Base-by-base conservation (phyloP, 2,888 invertebrate genomes). In the Andrena bucephala region DNA sequence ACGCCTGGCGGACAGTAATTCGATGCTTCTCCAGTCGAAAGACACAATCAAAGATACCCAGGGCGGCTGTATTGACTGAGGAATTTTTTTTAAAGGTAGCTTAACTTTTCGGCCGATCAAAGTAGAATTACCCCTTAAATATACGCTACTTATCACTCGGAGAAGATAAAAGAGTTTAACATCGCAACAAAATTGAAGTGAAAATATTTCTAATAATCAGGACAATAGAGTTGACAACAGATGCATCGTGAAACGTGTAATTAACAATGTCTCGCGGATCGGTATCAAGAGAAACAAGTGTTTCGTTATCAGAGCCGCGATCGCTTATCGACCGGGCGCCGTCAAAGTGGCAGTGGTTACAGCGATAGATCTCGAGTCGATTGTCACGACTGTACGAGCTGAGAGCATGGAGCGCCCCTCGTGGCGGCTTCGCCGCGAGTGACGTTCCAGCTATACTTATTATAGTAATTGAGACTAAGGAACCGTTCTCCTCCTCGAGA, bases 401-500 rank as follows among this genome's bases (percentile, higher is more conserved):
- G 59, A 48, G 71, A 60, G 66, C 48, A 67, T 48, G 60, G 20
- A 65, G 54, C 50, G 67, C 16, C 24, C 48, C 77, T 68, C 71
- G 60, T 8, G 16, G 27, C 31, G 31, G 52, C 57, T 50, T 68
- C 50, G 36, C 24, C 71, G 16, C 65, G 52, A 48, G 69, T 62
- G 36, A 82, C 70, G 59, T 75, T 81, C 72, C 54, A 68, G 72
- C 72, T 81, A 77, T 52, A 52, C 52, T 52, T 52, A n/a, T n/a
- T 52, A 52, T 52, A 52, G 77, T 48, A 77, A 77, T 77, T 77
- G 72, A 77, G 72, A 57, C 74, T 74, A 78, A 78, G 54, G 78
- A 75, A 75, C 24, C 54, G 62, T 62, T 42, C 36, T 75, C 52
- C 42, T 57, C 36, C 54, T 48, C 31, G 54, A 48, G 57, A 29